phyloP scores from a whole-genome alignment of 2,797 vertebrate species.

The Luscinia luscinia region DNA sequence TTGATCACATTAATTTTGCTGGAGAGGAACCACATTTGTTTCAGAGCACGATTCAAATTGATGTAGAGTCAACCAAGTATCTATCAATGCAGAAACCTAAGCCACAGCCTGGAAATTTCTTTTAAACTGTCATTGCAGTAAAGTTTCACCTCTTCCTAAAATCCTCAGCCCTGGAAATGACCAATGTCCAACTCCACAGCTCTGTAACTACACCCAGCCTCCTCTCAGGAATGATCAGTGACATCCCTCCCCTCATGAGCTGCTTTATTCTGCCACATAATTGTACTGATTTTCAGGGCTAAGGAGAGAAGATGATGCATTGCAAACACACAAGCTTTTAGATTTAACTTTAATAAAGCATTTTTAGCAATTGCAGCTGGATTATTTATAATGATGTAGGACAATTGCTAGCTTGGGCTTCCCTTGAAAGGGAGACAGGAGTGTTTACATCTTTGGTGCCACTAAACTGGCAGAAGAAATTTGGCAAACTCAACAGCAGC shows the following conservation, averaged over 20 bases:
- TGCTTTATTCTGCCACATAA: neutral
- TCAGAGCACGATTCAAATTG: neutral
- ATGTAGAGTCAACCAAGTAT: neutral
- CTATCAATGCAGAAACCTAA: neutral
- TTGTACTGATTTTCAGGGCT: neutral
- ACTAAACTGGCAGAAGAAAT: neutral
- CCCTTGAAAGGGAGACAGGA: neutral
- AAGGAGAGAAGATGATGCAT: neutral
- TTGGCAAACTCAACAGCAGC: neutral
- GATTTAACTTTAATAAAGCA: neutral
- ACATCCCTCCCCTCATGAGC: neutral
- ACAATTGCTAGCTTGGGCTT: neutral
- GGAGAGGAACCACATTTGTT: conserved; percentile 9
- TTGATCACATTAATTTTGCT: conserved; percentile 24
- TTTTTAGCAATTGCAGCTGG: neutral
- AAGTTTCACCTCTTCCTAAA: neutral
- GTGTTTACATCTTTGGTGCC: neutral
- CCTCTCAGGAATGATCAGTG: fast-evolving
- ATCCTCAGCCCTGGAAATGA: neutral
- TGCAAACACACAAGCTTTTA: neutral
- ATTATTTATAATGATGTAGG: neutral
- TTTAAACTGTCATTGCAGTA: neutral
- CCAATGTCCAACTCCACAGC: neutral
- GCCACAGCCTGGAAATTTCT: neutral
- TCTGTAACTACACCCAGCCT: neutral